Evolutionary conservation across 2,888 invertebrate species (phyloP).

Genomic region (Drosophila vallismaia): DNA sequence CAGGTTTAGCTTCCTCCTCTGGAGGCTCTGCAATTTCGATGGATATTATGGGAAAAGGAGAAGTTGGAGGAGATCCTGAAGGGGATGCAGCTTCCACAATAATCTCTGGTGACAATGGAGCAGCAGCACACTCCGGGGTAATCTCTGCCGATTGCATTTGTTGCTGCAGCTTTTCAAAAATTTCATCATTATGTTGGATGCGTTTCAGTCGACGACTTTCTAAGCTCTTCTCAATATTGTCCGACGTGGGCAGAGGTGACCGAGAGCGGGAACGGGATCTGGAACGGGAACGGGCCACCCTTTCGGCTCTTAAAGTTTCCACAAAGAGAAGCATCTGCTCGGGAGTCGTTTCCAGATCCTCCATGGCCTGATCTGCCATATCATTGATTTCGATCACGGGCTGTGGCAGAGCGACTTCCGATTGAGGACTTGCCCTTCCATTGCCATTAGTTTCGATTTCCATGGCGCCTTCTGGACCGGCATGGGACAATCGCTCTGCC

Average conservation of each 20-base stretch:
- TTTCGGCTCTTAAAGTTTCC: constrained; percentile 54
- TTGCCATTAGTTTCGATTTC: constrained; percentile 41
- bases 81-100: background rate
- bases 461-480: constrained; percentile 27
- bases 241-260: constrained; percentile 70
- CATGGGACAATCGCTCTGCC: constrained; percentile 49
- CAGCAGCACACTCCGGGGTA: constrained; percentile 7
- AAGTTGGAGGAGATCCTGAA: background rate
- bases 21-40: constrained; percentile 49
- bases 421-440: background rate
- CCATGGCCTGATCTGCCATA: constrained; percentile 29
- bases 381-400: constrained; percentile 62
- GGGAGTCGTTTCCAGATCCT: constrained; percentile 24
- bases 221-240: constrained; percentile 68
- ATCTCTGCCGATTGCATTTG: constrained; percentile 27
- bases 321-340: constrained; percentile 63
- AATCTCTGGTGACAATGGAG: background rate
- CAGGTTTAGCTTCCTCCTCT: constrained; percentile 2
- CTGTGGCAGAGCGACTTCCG: constrained; percentile 39
- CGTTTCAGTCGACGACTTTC: constrained; percentile 56
- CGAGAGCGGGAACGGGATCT: constrained; percentile 61
- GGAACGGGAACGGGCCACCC: constrained; percentile 53
- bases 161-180: constrained; percentile 50
- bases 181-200: constrained; percentile 62
- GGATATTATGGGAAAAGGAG: constrained; percentile 37